These are phyloP conservation scores for Entosphenus tridentatus DNA, from an alignment of 2,113 vertebrate genomes.

Conservation along the genomic window DNA sequence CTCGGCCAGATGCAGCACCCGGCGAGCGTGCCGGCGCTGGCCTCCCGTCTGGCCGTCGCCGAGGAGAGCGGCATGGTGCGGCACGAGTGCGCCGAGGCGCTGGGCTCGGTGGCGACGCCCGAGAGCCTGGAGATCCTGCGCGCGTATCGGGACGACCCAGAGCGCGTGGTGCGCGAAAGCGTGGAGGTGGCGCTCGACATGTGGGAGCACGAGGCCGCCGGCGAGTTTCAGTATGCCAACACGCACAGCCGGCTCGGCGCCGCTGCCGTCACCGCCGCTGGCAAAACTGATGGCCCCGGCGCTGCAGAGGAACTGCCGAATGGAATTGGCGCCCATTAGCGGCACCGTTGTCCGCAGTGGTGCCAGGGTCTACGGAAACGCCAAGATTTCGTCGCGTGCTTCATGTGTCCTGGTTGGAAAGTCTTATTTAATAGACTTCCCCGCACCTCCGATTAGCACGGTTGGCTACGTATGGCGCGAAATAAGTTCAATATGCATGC, in stretches of 20 bases:
- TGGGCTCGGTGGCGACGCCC: conserved; percentile 58
- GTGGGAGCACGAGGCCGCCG: conserved; percentile 38
- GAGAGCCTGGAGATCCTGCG: conserved; percentile 41
- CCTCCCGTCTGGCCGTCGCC: conserved; percentile 17
- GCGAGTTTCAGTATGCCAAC: conserved; percentile 61
- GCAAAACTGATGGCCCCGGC: too few species aligned
- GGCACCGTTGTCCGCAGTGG: too few species aligned
- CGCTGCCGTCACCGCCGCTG: too few species aligned
- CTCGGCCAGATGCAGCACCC: conserved; percentile 73
- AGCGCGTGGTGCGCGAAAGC: conserved; percentile 75
- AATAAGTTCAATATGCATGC: too few species aligned
- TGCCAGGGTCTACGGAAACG: too few species aligned
- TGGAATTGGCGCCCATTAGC: too few species aligned
- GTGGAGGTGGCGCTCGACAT: conserved; percentile 79
- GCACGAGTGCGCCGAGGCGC: conserved; percentile 72
- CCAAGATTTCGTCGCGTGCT: too few species aligned
- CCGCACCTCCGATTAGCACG: too few species aligned
- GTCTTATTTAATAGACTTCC: too few species aligned
- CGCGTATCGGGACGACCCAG: conserved; percentile 23
- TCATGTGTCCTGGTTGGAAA: too few species aligned
- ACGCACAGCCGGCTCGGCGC: conserved; percentile 12
- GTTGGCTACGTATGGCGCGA: too few species aligned
- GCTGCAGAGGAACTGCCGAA: too few species aligned
- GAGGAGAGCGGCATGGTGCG: conserved; percentile 67
- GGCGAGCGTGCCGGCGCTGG: conserved; percentile 37